These are phyloP conservation scores for Dicrurus megarhynchus DNA, from an alignment of 2,113 vertebrate species.

Conservation along the genomic window DNA sequence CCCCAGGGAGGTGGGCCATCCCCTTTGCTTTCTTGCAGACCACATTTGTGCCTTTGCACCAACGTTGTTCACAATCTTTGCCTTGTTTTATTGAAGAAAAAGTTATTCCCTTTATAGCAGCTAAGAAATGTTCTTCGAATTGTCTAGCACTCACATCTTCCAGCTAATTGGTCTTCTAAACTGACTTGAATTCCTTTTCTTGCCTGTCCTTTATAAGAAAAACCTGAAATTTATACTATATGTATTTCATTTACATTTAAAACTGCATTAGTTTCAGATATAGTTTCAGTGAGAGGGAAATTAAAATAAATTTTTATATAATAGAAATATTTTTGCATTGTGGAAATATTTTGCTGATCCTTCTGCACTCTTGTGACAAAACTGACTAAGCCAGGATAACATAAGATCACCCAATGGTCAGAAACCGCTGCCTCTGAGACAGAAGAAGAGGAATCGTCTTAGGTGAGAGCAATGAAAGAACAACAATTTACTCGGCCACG, in stretches of 20 bases:
- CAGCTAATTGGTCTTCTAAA: neutral
- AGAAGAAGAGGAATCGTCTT: neutral
- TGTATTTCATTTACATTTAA: neutral
- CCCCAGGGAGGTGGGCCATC: neutral
- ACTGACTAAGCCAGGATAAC: neutral
- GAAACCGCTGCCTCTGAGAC: fast-evolving
- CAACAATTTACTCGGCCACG: neutral
- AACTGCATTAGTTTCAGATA: neutral
- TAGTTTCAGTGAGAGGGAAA: neutral
- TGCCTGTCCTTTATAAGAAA: neutral
- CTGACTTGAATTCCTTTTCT: neutral
- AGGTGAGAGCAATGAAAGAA: neutral
- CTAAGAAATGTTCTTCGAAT: neutral
- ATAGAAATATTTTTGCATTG: neutral
- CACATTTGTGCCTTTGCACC: neutral
- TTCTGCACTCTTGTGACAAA: neutral
- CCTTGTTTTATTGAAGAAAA: neutral
- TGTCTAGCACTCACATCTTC: neutral
- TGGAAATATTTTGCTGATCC: neutral
- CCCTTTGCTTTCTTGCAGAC: neutral
- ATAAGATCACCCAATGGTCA: neutral
- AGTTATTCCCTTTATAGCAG: neutral
- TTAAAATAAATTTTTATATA: neutral
- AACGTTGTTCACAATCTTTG: neutral
- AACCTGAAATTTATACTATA: neutral